Conservation (phyloP, 2,888 invertebrate genomes). For the Euphydryas editha region DNA sequence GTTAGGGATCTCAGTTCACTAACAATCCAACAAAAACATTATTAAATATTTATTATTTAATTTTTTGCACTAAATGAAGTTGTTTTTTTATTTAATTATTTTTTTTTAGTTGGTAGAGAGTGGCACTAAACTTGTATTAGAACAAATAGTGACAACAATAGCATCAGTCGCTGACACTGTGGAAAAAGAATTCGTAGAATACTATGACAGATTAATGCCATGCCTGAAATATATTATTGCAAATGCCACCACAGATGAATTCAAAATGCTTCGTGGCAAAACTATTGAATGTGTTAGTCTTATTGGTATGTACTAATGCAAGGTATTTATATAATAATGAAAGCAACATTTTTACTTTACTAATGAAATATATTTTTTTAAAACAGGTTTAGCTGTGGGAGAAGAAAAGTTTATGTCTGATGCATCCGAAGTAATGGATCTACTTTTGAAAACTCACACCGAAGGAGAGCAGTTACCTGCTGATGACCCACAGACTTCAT, state of each 20-base stretch:
- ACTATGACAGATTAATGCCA: slow-evolving; percentile 97
- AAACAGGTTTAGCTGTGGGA: slow-evolving; percentile 87
- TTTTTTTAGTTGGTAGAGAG: slow-evolving; percentile 89
- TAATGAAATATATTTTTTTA: slow-evolving; percentile 1
- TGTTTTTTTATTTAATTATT: neutral
- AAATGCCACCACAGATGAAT: slow-evolving; percentile 93
- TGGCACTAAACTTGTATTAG: slow-evolving; percentile 97
- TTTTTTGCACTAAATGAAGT: neutral
- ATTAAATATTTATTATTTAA: too few relatives aligned
- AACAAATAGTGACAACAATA: slow-evolving; percentile 99
- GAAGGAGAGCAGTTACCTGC: slow-evolving; percentile 93
- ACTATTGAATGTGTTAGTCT: slow-evolving; percentile 99
- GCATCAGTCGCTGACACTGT: slow-evolving; percentile 99
- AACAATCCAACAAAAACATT: slow-evolving; percentile 50
- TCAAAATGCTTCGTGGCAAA: slow-evolving; percentile 97
- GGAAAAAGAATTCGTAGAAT: slow-evolving; percentile 96
- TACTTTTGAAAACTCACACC: slow-evolving; percentile 94
- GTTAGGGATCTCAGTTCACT: slow-evolving; percentile 77
- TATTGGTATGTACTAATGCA: slow-evolving; percentile 86
- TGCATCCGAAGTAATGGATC: slow-evolving; percentile 97
- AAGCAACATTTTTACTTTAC: neutral
- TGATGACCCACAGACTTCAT: slow-evolving; percentile 98
- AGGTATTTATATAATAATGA: neutral
- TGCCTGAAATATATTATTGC: slow-evolving; percentile 98
- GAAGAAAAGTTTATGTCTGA: slow-evolving; percentile 94